Base-by-base conservation (phyloP, 2,888 invertebrate species). In the Cheilosia vulpina region DNA sequence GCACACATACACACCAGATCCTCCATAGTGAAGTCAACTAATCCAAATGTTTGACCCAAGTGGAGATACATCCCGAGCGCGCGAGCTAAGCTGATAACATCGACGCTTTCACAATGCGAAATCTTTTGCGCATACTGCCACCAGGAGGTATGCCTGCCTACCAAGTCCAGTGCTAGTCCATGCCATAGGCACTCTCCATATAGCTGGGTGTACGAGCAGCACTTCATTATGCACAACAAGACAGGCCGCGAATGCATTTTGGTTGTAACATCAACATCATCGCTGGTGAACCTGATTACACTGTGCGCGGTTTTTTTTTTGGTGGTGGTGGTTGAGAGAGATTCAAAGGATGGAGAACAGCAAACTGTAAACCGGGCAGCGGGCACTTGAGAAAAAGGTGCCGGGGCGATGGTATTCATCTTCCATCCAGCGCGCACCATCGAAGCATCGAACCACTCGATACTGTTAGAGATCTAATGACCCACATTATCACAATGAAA, bases 391-490 rank as follows among this genome's bases (percentile, higher is more conserved):
- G 75, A 76, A 81, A 82, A 75, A 84, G 73, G 63, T 84, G 75
- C 84, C 75, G 80, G 69, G 58, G 31, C 72, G 17, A 63, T 78
- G 69, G 69, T 57, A 71, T 78, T 71, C 62, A 63, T 78, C 84
- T 80, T 71, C 84, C 58, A 79, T 79, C 53, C 77, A 21, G 47
- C 31, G 52, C 43, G 27, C 66, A 17, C 57, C 27, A 52, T 17
- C 65, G 21, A 19, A 34, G 3, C 31, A 62, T 68, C 63, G 75
- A 66, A 79, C 71, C 75, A 80, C 66, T 85, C 85, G 76, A 81
- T 85, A 76, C 85, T 85, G 85, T 80, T 85, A 80, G 85, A 85
- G 85, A 72, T 81, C 85, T 85, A 81, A 85, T 85, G 85, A 85
- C 85, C 85, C 85, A 85, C 85, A 85, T 85, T 85, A 85, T 72